Evolutionary conservation across 2,113 vertebrate genomes (phyloP).

Genomic region (Solea senegalensis): DNA sequence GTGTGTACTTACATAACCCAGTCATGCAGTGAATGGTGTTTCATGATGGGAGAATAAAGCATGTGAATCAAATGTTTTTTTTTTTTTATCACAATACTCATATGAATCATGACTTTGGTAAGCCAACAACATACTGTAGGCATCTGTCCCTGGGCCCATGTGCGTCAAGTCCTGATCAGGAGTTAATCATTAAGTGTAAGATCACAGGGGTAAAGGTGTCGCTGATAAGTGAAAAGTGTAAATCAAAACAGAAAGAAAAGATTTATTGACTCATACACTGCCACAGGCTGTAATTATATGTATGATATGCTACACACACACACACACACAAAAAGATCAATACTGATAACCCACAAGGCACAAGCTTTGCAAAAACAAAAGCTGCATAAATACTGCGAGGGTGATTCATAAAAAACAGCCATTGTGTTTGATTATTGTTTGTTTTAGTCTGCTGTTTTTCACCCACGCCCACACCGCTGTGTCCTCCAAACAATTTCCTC

Average conservation of each 20-base stretch:
- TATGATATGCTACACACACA: background rate
- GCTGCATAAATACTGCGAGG: background rate
- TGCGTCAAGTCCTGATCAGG: background rate
- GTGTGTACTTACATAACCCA: conserved; percentile 41
- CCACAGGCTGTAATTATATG: conserved; percentile 9
- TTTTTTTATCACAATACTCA: conserved; percentile 23
- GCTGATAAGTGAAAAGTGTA: conserved; percentile 29
- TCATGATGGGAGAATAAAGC: conserved; percentile 32
- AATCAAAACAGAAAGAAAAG: conserved; percentile 15
- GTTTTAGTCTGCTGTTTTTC: background rate
- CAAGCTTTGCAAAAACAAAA: conserved; percentile 6
- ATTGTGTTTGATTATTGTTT: conserved; percentile 9
- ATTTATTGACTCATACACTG: background rate
- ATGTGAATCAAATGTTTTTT: conserved; percentile 27
- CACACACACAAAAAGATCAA: conserved; percentile 1
- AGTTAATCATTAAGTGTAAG: conserved; percentile 48
- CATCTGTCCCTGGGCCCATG: background rate
- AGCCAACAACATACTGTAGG: background rate
- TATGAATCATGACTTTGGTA: conserved; percentile 2
- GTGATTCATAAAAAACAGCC: conserved; percentile 2
- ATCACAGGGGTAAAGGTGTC: conserved; percentile 15
- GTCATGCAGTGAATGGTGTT: conserved; percentile 23
- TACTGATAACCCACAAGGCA: conserved; percentile 6
- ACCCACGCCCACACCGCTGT: conserved; percentile 1
- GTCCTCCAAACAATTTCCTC: conserved; percentile 7